Percentiles rank a stretch among this genome's conserved stretches.
These are phyloP conservation scores for Valencia hispanica DNA, from an alignment of 2,797 vertebrate species.

Conservation along the genomic window DNA sequence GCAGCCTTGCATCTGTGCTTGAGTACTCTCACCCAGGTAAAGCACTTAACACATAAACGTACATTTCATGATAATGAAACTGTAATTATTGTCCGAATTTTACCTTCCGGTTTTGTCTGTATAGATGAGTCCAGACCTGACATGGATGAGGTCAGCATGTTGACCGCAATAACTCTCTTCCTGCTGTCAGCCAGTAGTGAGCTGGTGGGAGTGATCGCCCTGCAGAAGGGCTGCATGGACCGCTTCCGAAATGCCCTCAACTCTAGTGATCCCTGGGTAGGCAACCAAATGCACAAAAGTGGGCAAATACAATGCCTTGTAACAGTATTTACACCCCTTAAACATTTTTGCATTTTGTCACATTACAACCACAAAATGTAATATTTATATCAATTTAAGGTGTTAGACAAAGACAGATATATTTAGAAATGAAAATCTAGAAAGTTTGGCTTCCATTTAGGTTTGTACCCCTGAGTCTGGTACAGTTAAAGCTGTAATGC, in stretches of 20 bases:
- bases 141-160: slow-evolving; percentile 93
- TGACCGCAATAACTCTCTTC: slow-evolving; percentile 95
- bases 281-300: slow-evolving; percentile 7
- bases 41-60: neutral
- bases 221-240: slow-evolving; percentile 94
- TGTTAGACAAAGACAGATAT: neutral
- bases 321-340: neutral
- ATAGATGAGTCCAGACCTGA: slow-evolving; percentile 86
- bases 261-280: slow-evolving; percentile 92
- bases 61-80: neutral
- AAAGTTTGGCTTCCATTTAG: neutral
- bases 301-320: neutral
- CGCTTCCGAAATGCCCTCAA: slow-evolving; percentile 91
- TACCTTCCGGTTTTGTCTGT: slow-evolving; percentile 12
- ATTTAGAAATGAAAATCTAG: neutral
- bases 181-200: slow-evolving; percentile 91
- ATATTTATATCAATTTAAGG: neutral
- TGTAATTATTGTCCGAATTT: neutral
- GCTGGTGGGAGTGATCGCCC: slow-evolving; percentile 90
- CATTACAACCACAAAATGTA: neutral
- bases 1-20: slow-evolving; percentile 93
- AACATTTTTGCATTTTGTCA: neutral
- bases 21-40: slow-evolving; percentile 93
- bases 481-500: neutral
- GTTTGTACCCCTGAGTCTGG: neutral